These are phyloP conservation scores for Plagodis dolabraria DNA, from an alignment of 2,888 invertebrate species.

Conservation along the genomic window DNA sequence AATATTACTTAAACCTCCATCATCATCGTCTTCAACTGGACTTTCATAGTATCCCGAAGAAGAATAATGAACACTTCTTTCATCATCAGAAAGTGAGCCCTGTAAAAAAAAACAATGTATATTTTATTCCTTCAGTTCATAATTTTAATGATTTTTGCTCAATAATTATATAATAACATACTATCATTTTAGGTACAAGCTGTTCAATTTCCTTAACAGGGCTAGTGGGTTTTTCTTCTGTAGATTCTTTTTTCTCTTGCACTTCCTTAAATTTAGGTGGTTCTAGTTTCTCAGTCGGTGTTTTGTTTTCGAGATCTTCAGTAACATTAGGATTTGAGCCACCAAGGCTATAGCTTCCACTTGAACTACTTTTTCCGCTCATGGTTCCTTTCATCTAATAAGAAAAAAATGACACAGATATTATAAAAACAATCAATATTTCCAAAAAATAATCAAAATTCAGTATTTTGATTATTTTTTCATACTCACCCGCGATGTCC, in stretches of 20 bases:
- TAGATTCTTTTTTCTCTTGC: slow-evolving; percentile 15
- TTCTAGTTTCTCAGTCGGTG: slow-evolving; percentile 60
- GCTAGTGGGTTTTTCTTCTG: slow-evolving; percentile 53
- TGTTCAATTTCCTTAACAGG: slow-evolving; percentile 62
- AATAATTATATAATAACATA: slow-evolving; percentile 34
- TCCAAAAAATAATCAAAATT: too few relatives aligned
- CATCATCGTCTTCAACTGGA: slow-evolving; percentile 88
- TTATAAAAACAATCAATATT: slow-evolving; percentile 4
- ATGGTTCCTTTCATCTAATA: slow-evolving; percentile 64
- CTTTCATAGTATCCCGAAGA: slow-evolving; percentile 91
- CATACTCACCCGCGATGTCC: slow-evolving; percentile 53
- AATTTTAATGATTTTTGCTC: not conserved
- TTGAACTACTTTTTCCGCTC: slow-evolving; percentile 81
- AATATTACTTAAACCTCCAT: slow-evolving; percentile 71
- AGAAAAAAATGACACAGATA: slow-evolving; percentile 34
- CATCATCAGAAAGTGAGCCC: slow-evolving; percentile 88
- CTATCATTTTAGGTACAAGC: slow-evolving; percentile 74
- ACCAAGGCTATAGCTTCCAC: slow-evolving; percentile 80
- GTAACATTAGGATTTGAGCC: slow-evolving; percentile 78
- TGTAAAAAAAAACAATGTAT: slow-evolving; percentile 47
- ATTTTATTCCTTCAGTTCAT: not conserved
- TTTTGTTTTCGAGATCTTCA: slow-evolving; percentile 61
- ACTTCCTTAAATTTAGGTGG: slow-evolving; percentile 49
- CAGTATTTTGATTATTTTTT: too few relatives aligned
- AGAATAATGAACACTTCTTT: slow-evolving; percentile 89